These are phyloP conservation scores for Liasis olivaceus DNA, from an alignment of 2,797 vertebrate genomes.

Conservation along the genomic window DNA sequence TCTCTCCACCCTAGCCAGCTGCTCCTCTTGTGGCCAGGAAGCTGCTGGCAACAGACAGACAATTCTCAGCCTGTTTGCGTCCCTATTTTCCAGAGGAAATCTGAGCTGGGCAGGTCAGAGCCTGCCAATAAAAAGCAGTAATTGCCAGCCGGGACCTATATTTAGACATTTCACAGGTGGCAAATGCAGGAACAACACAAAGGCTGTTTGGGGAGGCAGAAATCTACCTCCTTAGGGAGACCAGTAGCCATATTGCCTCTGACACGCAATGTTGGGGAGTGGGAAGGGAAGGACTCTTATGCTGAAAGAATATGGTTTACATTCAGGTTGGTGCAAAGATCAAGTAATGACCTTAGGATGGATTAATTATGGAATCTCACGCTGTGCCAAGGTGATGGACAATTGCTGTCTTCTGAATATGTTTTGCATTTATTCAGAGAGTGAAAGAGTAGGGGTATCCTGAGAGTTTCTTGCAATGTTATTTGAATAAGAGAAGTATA, in stretches of 20 bases:
- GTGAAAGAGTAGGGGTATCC: background rate
- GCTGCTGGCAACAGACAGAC: background rate
- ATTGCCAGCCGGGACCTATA: conserved; percentile 20
- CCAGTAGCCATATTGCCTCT: background rate
- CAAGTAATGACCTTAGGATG: background rate
- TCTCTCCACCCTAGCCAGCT: conserved; percentile 10
- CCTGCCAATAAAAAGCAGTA: conserved; percentile 27
- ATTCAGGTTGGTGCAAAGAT: background rate
- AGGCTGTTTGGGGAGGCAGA: conserved; percentile 6
- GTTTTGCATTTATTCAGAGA: background rate
- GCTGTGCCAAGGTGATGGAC: background rate
- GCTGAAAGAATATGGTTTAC: background rate
- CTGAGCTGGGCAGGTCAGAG: conserved; percentile 10
- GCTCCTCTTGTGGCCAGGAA: conserved; percentile 14
- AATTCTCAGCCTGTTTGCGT: conserved; percentile 17
- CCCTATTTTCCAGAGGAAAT: conserved; percentile 32
- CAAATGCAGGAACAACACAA: background rate
- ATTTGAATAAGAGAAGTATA: background rate
- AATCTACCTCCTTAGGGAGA: background rate
- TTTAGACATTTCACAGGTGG: conserved; percentile 37
- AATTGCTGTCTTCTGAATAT: background rate
- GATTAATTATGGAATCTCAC: background rate
- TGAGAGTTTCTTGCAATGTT: background rate
- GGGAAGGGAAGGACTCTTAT: background rate
- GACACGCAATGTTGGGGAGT: background rate